A percentile compares a stretch with the other conserved stretches of the same genome.
Evolutionary conservation across 2,113 vertebrate species (phyloP).

Genomic region (Nicator chloris): DNA sequence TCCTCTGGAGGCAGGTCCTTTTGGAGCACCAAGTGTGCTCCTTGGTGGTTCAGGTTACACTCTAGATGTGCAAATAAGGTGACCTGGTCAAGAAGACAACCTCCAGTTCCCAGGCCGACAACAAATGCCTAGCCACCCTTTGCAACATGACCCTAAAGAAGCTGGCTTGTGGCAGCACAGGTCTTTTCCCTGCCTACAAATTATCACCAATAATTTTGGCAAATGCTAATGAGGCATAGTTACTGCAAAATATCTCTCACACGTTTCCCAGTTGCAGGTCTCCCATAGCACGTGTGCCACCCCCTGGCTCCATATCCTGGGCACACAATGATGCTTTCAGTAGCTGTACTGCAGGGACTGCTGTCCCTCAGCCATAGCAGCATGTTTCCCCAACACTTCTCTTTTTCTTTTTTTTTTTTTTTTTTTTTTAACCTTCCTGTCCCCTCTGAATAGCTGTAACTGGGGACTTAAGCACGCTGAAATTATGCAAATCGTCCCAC

Average conservation of each 20-base stretch:
- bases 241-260: background rate
- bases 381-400: background rate
- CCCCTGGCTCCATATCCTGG: rapidly evolving
- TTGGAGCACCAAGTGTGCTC: background rate
- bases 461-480: background rate
- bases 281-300: background rate
- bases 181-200: background rate
- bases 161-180: rapidly evolving
- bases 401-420: background rate
- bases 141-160: background rate
- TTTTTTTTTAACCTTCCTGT: background rate
- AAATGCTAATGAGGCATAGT: background rate
- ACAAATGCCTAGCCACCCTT: background rate
- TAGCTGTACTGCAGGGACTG: background rate
- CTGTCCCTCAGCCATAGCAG: background rate
- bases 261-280: background rate
- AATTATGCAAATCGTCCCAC: slow-evolving; percentile 37
- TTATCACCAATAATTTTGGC: background rate
- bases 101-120: background rate
- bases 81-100: background rate
- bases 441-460: background rate
- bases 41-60: background rate
- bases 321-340: background rate
- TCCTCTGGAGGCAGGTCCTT: background rate
- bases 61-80: background rate